phyloP scores from a whole-genome alignment of 2,113 vertebrate genomes.

The Cyprinus carpio region DNA sequence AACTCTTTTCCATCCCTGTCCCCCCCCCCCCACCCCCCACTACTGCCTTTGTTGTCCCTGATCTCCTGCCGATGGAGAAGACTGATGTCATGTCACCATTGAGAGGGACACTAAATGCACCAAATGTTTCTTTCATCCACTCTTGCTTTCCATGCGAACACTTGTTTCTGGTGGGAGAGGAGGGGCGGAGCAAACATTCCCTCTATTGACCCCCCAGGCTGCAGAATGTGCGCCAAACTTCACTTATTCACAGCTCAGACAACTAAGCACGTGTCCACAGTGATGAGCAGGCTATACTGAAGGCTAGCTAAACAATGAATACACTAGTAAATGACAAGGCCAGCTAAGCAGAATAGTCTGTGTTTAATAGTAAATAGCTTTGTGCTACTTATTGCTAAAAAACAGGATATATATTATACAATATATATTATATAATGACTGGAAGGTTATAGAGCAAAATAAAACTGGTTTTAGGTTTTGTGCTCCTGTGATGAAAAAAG shows the following conservation, averaged over 20 bases:
- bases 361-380: too few relatives aligned
- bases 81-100: slow-evolving; percentile 12
- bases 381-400: too few relatives aligned
- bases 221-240: slow-evolving; percentile 52
- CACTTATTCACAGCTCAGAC: slow-evolving; percentile 44
- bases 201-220: slow-evolving; percentile 49
- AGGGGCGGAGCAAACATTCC: slow-evolving; percentile 52
- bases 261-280: slow-evolving; percentile 32
- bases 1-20: background rate
- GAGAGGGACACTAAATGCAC: slow-evolving; percentile 39
- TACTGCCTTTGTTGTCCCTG: slow-evolving; percentile 35
- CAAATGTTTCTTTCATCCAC: slow-evolving; percentile 53
- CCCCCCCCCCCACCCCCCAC: background rate
- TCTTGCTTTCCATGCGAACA: slow-evolving; percentile 52
- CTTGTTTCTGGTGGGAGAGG: slow-evolving; percentile 47
- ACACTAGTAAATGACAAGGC: background rate
- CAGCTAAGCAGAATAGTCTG: background rate
- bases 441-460: background rate
- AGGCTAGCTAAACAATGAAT: background rate
- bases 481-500: too few relatives aligned
- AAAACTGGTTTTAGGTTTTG: too few relatives aligned
- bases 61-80: slow-evolving; percentile 6
- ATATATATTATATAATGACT: too few relatives aligned
- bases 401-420: too few relatives aligned
- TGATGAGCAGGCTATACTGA: background rate